Evolutionary conservation across 2,888 invertebrate species (phyloP).

Genomic region (Eristalinus sepulchralis): DNA sequence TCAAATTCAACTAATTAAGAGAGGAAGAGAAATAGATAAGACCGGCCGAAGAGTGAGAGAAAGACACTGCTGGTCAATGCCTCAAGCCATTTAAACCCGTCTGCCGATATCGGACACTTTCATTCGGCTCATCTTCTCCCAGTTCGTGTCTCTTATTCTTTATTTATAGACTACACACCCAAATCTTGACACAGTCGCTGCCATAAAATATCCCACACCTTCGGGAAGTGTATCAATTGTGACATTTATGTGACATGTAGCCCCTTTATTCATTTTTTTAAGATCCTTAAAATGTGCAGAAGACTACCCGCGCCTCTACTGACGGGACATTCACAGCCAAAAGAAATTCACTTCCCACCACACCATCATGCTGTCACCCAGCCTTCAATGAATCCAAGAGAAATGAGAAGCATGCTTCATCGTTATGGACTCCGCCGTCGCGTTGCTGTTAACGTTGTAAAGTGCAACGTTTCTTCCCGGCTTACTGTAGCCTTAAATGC

Average conservation of each 20-base stretch:
- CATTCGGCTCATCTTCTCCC: conserved; percentile 45
- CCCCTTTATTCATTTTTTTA: not conserved
- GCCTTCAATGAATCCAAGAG: not conserved
- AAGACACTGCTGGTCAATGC: not conserved
- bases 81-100: not conserved
- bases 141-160: conserved; percentile 5
- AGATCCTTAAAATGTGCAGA: not conserved
- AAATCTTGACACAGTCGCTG: not conserved
- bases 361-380: not conserved
- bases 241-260: not conserved
- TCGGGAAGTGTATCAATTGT: not conserved
- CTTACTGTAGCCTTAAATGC: conserved; percentile 13
- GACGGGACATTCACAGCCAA: not conserved
- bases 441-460: not conserved
- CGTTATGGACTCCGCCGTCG: not conserved
- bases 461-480: not conserved
- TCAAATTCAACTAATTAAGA: not conserved
- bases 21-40: not conserved
- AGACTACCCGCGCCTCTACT: not conserved
- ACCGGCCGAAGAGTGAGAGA: not conserved
- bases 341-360: not conserved
- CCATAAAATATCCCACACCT: not conserved
- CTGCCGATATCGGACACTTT: conserved; percentile 48
- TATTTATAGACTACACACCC: conserved; percentile 19
- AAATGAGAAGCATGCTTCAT: not conserved